Base-by-base conservation (phyloP, 2,888 invertebrate genomes). In the Lepidochitona cinerea region DNA sequence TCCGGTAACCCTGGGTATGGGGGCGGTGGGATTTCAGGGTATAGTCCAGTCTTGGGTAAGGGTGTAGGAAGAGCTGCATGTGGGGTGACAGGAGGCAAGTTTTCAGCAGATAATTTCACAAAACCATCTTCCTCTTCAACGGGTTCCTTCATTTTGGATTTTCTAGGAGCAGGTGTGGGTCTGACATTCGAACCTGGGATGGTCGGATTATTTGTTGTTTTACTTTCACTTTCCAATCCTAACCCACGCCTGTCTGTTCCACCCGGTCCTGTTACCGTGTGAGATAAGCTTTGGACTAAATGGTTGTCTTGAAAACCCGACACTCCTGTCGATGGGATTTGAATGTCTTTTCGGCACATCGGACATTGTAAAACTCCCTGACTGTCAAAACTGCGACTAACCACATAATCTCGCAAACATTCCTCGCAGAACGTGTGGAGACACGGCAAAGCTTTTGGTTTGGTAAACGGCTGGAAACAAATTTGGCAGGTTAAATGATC, bases 401-500 rank as follows among this genome's bases (percentile, higher is more conserved):
- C 71, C 5, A 87, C 79, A 66, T 83, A 87, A 37, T 85, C 86
- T 6, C 75, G 75, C 1, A 89, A 74, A 77, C 89, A 89, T 2
- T 74, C 80, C 68, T 85, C 80, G 72, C 88, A 88, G 66, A 86
- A 89, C 3, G 87, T 86, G 71, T 89, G 89, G 0, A 85, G 71
- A 68, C 89, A 89, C 0, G 88, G 87, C 37, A 89, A 71, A 2
- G 87, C 87, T 77, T 88, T 88, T 3, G 89, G 88, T 49, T 73
- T 76, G 0, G 67, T 80, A 74, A 83, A 88, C 4, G 72, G 67
- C 33, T 80, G 74, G 29, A 82, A 79, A 75, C 89, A 88, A 18
- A 89, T 84, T 1, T 83, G 52, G 72, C 87, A 89, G 3, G 86
- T 87, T 68, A 88, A 77, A 68, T 85, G 81, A 54, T 87, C 84